Evolutionary conservation across 2,113 vertebrate genomes (phyloP), one percentile per base, ranked within the genome.

Genomic region (Corythaeola cristata): DNA sequence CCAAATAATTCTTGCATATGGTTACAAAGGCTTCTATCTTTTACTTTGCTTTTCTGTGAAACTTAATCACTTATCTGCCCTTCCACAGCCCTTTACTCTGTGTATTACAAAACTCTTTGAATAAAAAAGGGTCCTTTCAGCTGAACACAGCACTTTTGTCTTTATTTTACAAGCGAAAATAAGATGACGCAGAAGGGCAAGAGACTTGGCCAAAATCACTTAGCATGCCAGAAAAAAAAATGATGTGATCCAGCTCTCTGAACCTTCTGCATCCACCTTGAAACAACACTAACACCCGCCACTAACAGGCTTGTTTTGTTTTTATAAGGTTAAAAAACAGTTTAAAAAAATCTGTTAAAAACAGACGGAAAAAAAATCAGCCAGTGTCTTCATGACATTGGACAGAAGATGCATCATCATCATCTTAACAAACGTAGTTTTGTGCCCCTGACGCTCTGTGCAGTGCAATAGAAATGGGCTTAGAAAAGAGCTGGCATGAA

Each of bases 1-100:
- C 85, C 82, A 85, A 82, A 67, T 91, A 91, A 39, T 74, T 91
- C 84, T 77, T 88, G 37, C 59, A 77, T 80, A 94, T 56, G 33
- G 80, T 67, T 93, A 86, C 26, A 77, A 88, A 76, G 24, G 11
- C 71, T 85, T 82, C n/a, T 41, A 53, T 79, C 66, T 88, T 90
- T 80, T 80, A 60, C 35, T 85, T 79, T 52, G 59, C 62, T 90
- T 90, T 52, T 50, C 66, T 73, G 35, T 50, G 15, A 28, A 45
- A 64, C 39, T 62, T 67, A 55, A 30, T 55, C 77, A 78, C 69
- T 85, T 83, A 23, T 62, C 63, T 89, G 81, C 59, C 74, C 74
- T 96, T 94, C 68, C 41, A 39, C 47, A 91, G 76, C 47, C 55
- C 84, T 88, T 84, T 71, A 55, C 21, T 84, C 66, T 39, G 33